These are phyloP conservation scores for Aspiorhynchus laticeps DNA, from an alignment of 2,113 vertebrate genomes.

Conservation along the genomic window DNA sequence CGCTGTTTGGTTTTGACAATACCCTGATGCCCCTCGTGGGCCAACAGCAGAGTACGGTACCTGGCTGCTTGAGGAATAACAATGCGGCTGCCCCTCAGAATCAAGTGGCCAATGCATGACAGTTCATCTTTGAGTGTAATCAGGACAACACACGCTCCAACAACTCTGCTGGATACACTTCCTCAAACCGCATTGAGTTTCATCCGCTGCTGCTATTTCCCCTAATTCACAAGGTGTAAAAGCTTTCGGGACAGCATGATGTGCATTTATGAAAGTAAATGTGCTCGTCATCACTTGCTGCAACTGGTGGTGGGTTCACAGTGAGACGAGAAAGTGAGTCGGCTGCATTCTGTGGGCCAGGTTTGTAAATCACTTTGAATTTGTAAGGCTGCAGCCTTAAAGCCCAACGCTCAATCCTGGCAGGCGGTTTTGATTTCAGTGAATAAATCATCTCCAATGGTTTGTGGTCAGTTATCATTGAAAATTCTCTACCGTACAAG, in stretches of 20 bases:
- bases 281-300: not conserved
- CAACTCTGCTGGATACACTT: not conserved
- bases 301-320: not conserved
- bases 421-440: not conserved
- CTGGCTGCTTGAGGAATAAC: not conserved
- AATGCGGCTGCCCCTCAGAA: not conserved
- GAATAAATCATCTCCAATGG: not conserved
- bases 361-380: not conserved
- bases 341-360: not conserved
- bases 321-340: not conserved
- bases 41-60: not conserved
- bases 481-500: not conserved
- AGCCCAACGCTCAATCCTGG: not conserved
- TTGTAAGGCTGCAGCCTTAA: not conserved
- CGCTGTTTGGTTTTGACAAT: not conserved
- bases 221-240: not conserved
- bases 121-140: not conserved
- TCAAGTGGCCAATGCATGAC: not conserved
- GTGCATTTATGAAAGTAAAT: not conserved
- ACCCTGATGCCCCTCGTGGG: not conserved
- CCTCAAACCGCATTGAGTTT: not conserved
- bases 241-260: not conserved
- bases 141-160: not conserved
- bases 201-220: not conserved
- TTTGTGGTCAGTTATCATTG: not conserved